A percentile compares a stretch with the other conserved stretches of the same genome.
These are phyloP conservation scores for Semicossyphus pulcher DNA, from an alignment of 2,113 vertebrate species.

Conservation along the genomic window DNA sequence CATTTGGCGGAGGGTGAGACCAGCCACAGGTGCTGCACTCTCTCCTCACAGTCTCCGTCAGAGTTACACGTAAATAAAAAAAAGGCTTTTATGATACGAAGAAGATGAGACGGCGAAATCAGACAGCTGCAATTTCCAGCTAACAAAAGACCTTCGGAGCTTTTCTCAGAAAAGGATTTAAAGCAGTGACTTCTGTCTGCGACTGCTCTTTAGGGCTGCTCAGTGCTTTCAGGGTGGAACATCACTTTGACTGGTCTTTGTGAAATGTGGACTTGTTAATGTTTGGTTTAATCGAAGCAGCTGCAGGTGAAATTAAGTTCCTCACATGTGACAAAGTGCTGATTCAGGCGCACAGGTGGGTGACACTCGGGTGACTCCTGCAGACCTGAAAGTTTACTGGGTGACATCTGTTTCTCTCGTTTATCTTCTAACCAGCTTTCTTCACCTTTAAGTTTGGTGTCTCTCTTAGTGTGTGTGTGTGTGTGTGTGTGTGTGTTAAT, in stretches of 20 bases:
- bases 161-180: no score
- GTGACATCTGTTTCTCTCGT: conserved; percentile 57
- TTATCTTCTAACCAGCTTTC: conserved; percentile 14
- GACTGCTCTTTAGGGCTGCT: background rate
- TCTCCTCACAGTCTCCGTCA: background rate
- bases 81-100: background rate
- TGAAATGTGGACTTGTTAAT: background rate
- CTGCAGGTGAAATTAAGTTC: background rate
- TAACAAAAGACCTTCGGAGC: background rate
- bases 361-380: conserved; percentile 8
- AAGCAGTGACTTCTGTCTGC: background rate
- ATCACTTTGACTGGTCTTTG: background rate
- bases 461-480: conserved; percentile 23
- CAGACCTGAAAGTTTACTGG: conserved; percentile 3
- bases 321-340: background rate
- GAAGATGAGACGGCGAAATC: conserved; percentile 8
- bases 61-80: background rate
- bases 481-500: conserved; percentile 16
- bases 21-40: conserved; percentile 37
- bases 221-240: background rate
- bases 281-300: background rate
- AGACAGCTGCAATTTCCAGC: conserved; percentile 3
- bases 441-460: conserved; percentile 29
- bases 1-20: conserved; percentile 50
- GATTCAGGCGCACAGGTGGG: conserved; percentile 31